Conservation (phyloP, 2,888 invertebrate genomes). For the Tortricodes alternella region DNA sequence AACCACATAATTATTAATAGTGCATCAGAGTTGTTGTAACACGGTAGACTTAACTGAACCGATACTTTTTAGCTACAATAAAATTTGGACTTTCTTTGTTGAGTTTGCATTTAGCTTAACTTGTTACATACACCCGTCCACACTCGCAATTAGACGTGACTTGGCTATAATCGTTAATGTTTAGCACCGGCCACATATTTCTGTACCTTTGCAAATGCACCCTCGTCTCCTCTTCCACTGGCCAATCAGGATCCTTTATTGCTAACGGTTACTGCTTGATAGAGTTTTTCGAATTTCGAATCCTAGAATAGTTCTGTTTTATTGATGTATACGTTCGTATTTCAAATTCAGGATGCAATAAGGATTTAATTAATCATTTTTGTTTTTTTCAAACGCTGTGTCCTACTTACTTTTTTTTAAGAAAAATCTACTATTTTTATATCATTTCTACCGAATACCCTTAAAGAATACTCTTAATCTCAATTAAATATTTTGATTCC, state of each 20-base stretch:
- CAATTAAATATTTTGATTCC: too few relatives aligned
- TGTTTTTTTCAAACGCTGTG: neutral
- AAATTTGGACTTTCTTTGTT: neutral
- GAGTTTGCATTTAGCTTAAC: neutral
- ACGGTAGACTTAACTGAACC: too few relatives aligned
- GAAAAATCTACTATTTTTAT: too few relatives aligned
- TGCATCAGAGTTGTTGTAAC: too few relatives aligned
- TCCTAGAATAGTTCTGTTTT: neutral
- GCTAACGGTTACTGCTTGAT: constrained; percentile 37
- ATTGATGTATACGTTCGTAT: neutral
- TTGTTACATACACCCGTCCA: constrained; percentile 50
- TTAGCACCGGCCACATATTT: constrained; percentile 80
- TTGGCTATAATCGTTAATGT: constrained; percentile 81
- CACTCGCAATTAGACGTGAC: constrained; percentile 79
- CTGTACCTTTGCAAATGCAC: constrained; percentile 78
- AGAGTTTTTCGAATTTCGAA: constrained; percentile 20
- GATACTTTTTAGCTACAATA: too few relatives aligned
- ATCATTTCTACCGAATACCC: neutral
- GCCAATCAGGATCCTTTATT: constrained; percentile 45
- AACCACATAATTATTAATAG: too few relatives aligned
- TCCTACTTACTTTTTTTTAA: neutral
- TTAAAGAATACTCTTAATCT: neutral
- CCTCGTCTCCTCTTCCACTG: constrained; percentile 48
- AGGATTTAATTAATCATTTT: neutral
- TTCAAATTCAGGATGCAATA: neutral